Conservation (phyloP, 2,797 vertebrate genomes). For the Chiloscyllium punctatum region DNA sequence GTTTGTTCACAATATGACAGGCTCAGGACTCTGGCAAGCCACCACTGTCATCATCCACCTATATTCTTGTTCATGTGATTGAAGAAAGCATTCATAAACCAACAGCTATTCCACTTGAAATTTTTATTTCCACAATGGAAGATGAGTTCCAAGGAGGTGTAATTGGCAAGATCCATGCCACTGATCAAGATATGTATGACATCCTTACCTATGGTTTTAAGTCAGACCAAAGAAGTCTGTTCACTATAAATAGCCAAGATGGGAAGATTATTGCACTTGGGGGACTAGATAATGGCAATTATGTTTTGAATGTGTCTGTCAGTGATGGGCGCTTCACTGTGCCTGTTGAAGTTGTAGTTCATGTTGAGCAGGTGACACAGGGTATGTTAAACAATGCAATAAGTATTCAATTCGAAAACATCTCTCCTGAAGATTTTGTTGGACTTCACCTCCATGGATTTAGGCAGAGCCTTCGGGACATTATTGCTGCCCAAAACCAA, state of each 20-base stretch:
- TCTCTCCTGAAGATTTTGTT: conserved; percentile 84
- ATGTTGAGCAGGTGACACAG: conserved; percentile 76
- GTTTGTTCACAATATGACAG: conserved; percentile 50
- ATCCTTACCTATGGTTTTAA: conserved; percentile 79
- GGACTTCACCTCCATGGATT: conserved; percentile 76
- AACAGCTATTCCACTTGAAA: conserved; percentile 77
- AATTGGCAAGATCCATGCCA: conserved; percentile 92
- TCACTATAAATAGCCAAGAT: conserved; percentile 85
- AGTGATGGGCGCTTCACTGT: conserved; percentile 89
- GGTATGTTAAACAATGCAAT: conserved; percentile 86
- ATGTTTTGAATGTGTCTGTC: conserved; percentile 86
- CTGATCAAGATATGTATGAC: conserved; percentile 89
- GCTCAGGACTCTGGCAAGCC: conserved; percentile 86
- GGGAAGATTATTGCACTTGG: conserved; percentile 90
- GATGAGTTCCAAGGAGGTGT: conserved; percentile 96
- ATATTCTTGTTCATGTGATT: conserved; percentile 77
- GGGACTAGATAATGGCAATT: conserved; percentile 82
- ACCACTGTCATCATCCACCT: conserved; percentile 71
- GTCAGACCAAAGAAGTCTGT: conserved; percentile 84
- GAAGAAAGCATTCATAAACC: conserved; percentile 90
- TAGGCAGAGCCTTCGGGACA: conserved; percentile 68
- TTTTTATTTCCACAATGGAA: conserved; percentile 94
- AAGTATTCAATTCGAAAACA: conserved; percentile 85
- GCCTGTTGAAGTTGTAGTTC: conserved; percentile 77
- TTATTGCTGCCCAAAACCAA: conserved; percentile 73